Evolutionary conservation across 2,113 vertebrate genomes (phyloP).

Genomic region (Psettodes erumei): DNA sequence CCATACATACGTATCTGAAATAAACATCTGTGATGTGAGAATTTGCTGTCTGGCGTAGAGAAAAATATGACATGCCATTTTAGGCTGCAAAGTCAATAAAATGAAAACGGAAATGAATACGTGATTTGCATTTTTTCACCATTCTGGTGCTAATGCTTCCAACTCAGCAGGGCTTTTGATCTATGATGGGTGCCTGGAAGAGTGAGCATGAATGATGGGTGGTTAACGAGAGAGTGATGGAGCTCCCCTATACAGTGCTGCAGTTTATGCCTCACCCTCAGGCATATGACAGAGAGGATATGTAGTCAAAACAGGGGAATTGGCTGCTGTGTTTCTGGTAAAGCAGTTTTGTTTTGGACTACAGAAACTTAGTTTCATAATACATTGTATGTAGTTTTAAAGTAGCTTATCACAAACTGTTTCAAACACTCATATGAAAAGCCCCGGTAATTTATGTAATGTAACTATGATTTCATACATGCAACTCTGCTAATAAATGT

Average conservation of each 20-base stretch:
- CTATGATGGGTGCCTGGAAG: constrained; percentile 32
- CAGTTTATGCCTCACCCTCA: constrained; percentile 31
- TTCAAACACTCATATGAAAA: neutral
- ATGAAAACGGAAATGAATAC: constrained; percentile 24
- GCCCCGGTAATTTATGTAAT: neutral
- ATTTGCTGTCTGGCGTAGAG: constrained; percentile 37
- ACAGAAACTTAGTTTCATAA: neutral
- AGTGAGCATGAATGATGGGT: constrained; percentile 59
- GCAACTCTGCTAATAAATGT: neutral
- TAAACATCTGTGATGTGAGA: constrained; percentile 44
- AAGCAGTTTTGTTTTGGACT: constrained; percentile 26
- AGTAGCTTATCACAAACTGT: neutral
- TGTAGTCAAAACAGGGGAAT: constrained; percentile 13
- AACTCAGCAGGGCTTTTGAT: constrained; percentile 49
- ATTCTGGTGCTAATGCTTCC: constrained; percentile 48
- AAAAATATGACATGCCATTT: constrained; percentile 15
- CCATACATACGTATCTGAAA: constrained; percentile 52
- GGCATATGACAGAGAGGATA: constrained; percentile 21
- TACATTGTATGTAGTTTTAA: neutral
- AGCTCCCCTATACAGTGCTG: constrained; percentile 41
- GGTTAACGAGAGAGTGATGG: constrained; percentile 55
- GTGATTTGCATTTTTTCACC: constrained; percentile 61
- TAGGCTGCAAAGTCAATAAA: constrained; percentile 7
- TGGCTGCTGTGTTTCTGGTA: neutral
- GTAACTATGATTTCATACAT: neutral